phyloP scores from a whole-genome alignment of 2,888 invertebrate genomes.

The Taphrorychus bicolor region DNA sequence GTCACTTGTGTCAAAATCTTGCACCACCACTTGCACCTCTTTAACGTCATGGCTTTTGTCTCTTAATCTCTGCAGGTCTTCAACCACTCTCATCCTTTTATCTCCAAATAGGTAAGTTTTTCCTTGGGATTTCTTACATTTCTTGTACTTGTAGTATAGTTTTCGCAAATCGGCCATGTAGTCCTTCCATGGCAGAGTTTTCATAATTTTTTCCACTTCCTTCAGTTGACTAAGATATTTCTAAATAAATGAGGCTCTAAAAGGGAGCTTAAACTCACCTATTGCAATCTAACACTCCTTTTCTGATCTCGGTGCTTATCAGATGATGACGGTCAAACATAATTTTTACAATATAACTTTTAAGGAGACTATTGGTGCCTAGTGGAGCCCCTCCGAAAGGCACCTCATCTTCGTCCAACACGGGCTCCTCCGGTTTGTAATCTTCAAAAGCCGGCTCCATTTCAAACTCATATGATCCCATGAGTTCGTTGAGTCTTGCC shows the following conservation, averaged over 20 bases:
- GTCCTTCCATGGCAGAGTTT: constrained; percentile 48
- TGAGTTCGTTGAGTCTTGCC: neutral
- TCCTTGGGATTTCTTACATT: no score
- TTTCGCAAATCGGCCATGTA: constrained; percentile 51
- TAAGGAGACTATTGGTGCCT: no score
- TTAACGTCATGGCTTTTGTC: constrained; percentile 42
- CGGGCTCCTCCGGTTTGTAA: neutral
- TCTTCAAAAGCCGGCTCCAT: no score
- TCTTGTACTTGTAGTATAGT: constrained; percentile 38
- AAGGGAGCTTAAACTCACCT: no score
- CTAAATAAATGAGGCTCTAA: no score
- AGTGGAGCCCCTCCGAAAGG: no score
- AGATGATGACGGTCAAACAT: constrained; percentile 58
- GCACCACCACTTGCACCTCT: constrained; percentile 8
- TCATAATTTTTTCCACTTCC: constrained; percentile 51
- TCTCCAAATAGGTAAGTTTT: constrained; percentile 19
- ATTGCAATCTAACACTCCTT: constrained; percentile 52
- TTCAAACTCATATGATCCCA: no score
- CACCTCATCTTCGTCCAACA: neutral
- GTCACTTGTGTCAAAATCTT: no score
- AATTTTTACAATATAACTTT: constrained; percentile 51
- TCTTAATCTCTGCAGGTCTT: constrained; percentile 44
- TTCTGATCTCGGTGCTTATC: constrained; percentile 49
- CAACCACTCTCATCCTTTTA: constrained; percentile 38
- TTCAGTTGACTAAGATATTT: constrained; percentile 51